Percentiles rank a stretch among this genome's conserved stretches.
Conservation (phyloP, 2,888 invertebrate species). For the Cheilosia pagana region DNA sequence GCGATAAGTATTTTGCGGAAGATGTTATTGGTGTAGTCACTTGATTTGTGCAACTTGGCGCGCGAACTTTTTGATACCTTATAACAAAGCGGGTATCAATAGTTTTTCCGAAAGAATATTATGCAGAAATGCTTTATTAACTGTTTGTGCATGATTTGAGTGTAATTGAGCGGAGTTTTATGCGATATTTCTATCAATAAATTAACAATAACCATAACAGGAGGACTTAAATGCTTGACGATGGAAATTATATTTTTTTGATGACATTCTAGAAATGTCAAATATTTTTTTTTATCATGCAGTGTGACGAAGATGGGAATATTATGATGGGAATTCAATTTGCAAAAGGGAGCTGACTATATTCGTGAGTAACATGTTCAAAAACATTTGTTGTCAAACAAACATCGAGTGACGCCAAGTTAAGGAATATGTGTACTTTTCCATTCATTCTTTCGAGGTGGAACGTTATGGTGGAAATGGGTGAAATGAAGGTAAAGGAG, state of each 20-base stretch:
- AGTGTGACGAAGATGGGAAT: conserved; percentile 1
- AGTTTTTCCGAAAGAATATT: background rate
- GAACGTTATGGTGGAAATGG: too few species aligned
- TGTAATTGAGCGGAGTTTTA: background rate
- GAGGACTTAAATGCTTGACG: conserved; percentile 37
- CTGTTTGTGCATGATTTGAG: conserved; percentile 51
- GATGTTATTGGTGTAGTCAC: conserved; percentile 10
- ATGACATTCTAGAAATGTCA: conserved; percentile 69
- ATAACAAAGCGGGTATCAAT: conserved; percentile 1
- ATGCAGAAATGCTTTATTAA: background rate
- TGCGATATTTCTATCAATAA: conserved; percentile 18
- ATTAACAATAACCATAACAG: conserved; percentile 61
- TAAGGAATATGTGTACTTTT: too few species aligned
- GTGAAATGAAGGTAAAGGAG: too few species aligned
- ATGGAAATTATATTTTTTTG: conserved; percentile 54
- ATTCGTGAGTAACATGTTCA: conserved; percentile 11
- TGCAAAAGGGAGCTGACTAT: background rate
- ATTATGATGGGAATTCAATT: background rate
- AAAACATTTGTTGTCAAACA: conserved; percentile 57
- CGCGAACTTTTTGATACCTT: conserved; percentile 23
- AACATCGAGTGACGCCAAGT: conserved; percentile 37
- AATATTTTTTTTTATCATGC: conserved; percentile 14
- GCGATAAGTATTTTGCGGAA: background rate
- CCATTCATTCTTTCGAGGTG: too few species aligned
- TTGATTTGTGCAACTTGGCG: conserved; percentile 42